Percentiles rank a stretch among this genome's conserved stretches.
These are phyloP conservation scores for Saccostrea echinata DNA, from an alignment of 1,140 invertebrate species.

Conservation along the genomic window DNA sequence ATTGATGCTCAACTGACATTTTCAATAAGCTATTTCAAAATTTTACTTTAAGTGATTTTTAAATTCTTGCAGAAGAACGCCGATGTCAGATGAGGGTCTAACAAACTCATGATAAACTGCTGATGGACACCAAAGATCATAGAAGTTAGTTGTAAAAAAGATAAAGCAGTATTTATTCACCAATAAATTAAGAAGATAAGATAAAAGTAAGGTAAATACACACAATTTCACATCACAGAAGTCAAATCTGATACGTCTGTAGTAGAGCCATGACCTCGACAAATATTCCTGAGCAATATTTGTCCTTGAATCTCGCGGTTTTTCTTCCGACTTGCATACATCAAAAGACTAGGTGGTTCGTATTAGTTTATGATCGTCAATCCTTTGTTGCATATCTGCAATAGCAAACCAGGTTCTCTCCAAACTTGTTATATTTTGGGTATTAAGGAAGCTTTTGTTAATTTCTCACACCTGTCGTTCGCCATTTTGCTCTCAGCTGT, in stretches of 20 bases:
- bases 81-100: background rate
- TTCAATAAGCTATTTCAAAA: no score
- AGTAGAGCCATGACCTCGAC: background rate
- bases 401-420: no score
- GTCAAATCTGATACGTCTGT: background rate
- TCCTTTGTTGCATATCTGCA: background rate
- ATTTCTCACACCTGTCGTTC: background rate
- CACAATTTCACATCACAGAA: background rate
- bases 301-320: background rate
- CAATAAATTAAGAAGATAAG: background rate
- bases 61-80: no score
- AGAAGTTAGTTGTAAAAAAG: background rate
- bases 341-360: background rate
- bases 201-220: background rate
- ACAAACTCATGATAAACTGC: background rate
- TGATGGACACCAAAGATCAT: background rate
- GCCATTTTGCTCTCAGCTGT: background rate
- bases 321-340: background rate
- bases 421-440: background rate
- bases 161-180: background rate
- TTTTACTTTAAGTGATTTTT: no score
- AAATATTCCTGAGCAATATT: background rate
- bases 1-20: no score
- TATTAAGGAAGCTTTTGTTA: background rate
- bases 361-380: background rate